Evolutionary conservation across 2,797 vertebrate genomes (phyloP).

Genomic region (Enteromius afrohamiltoni): DNA sequence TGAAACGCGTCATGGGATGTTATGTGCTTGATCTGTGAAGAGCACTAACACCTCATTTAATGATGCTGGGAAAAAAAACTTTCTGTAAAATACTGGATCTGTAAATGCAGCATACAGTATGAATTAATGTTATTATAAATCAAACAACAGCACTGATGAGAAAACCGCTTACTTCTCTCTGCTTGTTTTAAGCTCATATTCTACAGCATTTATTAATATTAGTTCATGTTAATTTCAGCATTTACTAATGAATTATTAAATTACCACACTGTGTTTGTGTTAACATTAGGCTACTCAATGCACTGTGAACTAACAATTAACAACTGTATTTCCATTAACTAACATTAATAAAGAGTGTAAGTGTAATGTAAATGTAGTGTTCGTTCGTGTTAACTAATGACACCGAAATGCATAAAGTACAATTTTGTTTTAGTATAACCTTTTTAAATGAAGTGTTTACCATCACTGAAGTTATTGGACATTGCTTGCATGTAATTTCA

Average conservation of each 20-base stretch:
- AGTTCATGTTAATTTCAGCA: too few species aligned
- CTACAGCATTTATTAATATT: too few species aligned
- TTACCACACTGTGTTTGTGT: too few species aligned
- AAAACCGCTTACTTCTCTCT: too few species aligned
- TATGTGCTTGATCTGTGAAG: background rate
- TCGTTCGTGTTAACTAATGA: too few species aligned
- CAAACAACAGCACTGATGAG: background rate
- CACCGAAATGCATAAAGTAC: too few species aligned
- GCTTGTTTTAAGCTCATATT: background rate
- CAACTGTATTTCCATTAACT: too few species aligned
- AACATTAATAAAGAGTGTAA: too few species aligned
- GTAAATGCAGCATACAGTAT: background rate
- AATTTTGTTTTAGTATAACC: too few species aligned
- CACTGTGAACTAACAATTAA: too few species aligned
- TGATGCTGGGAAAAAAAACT: background rate
- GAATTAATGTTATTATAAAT: constrained; percentile 2
- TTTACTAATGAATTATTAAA: background rate
- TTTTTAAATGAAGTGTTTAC: background rate
- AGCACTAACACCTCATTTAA: background rate
- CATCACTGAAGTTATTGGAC: background rate
- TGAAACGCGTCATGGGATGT: background rate
- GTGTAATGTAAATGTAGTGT: too few species aligned
- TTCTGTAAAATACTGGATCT: background rate
- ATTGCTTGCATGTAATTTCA: background rate
- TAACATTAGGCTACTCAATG: too few species aligned